Evolutionary conservation across 2,113 vertebrate species (phyloP), one percentile per base, ranked within the genome.

Genomic region (Chlorocebus sabaeus): DNA sequence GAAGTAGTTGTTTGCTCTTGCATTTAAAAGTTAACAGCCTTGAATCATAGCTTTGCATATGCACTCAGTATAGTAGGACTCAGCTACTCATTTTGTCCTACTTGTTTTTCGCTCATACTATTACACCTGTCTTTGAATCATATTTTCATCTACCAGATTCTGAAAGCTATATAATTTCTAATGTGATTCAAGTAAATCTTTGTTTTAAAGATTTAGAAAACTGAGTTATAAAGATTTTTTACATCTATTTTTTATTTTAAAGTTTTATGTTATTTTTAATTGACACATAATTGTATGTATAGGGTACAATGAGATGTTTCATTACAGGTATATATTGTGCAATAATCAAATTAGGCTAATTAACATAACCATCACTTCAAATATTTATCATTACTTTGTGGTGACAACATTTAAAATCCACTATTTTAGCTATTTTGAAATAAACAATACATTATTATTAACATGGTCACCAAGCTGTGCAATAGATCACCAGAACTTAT

Each of bases 121-220:
- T 40, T 73, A 30, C 4, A n/a, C 52, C 23, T 68, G 13, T 88
- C 50, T 73, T 90, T 93, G 52, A 83, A 35, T 83, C 61, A 8
- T 30, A 40, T 85, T 92, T 89, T 96, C 45, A 86, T 48, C 32
- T 89, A 2, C 14, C 50, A 76, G 12, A 38, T 82, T 93, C 18
- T 93, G 50, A 94, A 97, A 95, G 38, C 32, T 35, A 0, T 90
- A 8, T 70, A 79, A 45, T 92, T 90, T 35, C 20, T 68, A 11
- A 25, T 75, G 4, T 89, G 57, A 35, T 35, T 85, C n/a, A 72
- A 70, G 5, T 94, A 83, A 79, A 67, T 80, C 10, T 64, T 86
- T 78, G 12, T 78, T 20, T 48, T 90, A 89, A 89, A 61, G n/a
- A 40, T 78, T 89, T 93, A 55, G 43, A 85, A 96, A 94, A 75